Evolutionary conservation across 2,797 vertebrate genomes (phyloP).

Genomic region (Urosaurus nigricauda): DNA sequence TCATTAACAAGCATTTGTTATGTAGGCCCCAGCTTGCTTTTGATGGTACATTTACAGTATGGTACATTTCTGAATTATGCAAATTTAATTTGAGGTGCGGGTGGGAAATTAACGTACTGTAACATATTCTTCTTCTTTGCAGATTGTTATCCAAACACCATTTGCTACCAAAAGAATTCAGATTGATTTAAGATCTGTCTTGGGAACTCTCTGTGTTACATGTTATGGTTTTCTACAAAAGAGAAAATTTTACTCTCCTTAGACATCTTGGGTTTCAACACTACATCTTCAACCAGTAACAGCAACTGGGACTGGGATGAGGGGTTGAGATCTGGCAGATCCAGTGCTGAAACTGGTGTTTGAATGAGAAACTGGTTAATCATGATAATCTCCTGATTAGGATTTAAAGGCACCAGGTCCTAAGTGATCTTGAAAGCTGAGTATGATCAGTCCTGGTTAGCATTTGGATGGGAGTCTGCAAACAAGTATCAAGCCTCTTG

Average conservation of each 20-base stretch:
- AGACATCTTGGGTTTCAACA: not conserved
- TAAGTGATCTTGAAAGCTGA: no score
- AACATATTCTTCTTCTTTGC: conserved; percentile 35
- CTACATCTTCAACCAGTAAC: not conserved
- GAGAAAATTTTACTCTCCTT: not conserved
- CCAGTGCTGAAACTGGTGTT: not conserved
- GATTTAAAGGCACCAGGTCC: no score
- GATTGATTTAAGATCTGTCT: conserved; percentile 8
- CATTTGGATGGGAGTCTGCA: no score
- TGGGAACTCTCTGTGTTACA: not conserved
- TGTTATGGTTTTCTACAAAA: not conserved
- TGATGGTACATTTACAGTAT: conserved; percentile 27
- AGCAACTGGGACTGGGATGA: not conserved
- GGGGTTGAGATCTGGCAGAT: not conserved
- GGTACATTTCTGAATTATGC: conserved; percentile 20
- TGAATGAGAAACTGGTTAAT: not conserved
- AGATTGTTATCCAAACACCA: not conserved
- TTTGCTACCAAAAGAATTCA: conserved; percentile 24
- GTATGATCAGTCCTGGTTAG: no score
- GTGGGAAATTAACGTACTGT: not conserved
- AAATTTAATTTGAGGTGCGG: conserved; percentile 11
- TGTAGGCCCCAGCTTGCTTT: not conserved
- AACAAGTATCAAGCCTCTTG: no score
- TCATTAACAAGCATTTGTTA: conserved; percentile 16
- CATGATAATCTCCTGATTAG: not conserved